Percentiles rank a stretch among this genome's conserved stretches.
phyloP scores from a whole-genome alignment of 2,888 invertebrate genomes.

The Cephus nigrinus region DNA sequence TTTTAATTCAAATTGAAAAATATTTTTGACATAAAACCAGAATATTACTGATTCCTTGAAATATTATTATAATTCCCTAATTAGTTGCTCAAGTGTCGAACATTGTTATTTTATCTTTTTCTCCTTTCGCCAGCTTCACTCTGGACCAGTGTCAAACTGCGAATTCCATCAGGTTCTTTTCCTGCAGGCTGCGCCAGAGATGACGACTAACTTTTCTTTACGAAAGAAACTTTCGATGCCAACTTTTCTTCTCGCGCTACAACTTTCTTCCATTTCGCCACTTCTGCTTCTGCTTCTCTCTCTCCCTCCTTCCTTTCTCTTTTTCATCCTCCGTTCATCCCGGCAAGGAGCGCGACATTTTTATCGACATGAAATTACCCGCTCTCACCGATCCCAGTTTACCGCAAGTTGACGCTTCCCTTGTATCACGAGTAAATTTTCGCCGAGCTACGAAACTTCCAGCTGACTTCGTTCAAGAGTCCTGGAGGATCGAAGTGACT shows the following conservation, averaged over 20 bases:
- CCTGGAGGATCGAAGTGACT: not conserved
- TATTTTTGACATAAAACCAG: not conserved
- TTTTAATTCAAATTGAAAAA: not conserved
- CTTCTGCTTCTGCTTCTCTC: constrained; percentile 8
- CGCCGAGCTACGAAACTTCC: not conserved
- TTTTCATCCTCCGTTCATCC: not conserved
- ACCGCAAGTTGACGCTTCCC: constrained; percentile 1
- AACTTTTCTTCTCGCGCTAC: constrained; percentile 43
- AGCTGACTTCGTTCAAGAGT: not conserved
- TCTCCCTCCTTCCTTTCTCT: not conserved
- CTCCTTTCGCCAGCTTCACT: not conserved
- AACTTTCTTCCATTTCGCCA: not conserved
- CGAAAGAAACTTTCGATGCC: constrained; percentile 51
- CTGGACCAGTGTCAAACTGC: not conserved
- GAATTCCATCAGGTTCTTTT: not conserved
- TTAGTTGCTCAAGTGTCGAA: not conserved
- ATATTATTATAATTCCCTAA: not conserved
- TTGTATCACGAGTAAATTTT: not conserved
- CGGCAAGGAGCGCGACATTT: constrained; percentile 5
- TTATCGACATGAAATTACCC: not conserved
- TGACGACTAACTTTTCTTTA: constrained; percentile 47
- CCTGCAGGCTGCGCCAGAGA: not conserved
- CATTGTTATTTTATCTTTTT: not conserved
- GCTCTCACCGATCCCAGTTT: not conserved
- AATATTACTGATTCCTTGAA: not conserved